Base-by-base conservation (phyloP, 2,113 vertebrate genomes). In the Rynchops niger region DNA sequence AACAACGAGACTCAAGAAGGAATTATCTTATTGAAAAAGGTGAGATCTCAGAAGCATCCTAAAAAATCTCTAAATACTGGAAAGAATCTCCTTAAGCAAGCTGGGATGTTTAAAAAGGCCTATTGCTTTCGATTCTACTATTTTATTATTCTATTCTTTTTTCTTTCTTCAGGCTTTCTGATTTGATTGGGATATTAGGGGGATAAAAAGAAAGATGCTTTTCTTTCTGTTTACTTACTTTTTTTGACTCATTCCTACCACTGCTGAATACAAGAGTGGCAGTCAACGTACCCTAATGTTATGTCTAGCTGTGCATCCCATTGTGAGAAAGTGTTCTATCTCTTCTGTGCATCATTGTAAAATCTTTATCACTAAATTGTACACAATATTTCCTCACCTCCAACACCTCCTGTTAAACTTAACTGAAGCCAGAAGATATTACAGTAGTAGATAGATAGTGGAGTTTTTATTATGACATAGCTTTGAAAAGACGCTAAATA, bases 1-100 rank as follows among this genome's bases (percentile, higher is more conserved):
- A 96, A 99, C 86, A 95, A 98, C 7, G 93, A 97, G 36, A 99
- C 99, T 11, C 99, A 99, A 94, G 99, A 99, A 97, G 99, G 99
- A 56, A 98, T 99, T 66, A 74, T 99, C 66, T 73, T 98, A 94
- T 96, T 99, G 52, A 98, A 98, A 94, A 98, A 98, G 99, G 99
- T 99, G 73, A 98, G 89, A 50, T 23, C 9, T 70, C 77, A 55
- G 29, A 90, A 56, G n/a, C 4, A 4, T 80, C 93, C 9, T 56
- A n/a, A 82, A 88, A 72, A 3, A 22, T 63, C n/a, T 27, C 12
- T 47, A 27, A 90, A 61, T 29, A 47, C 9, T 67, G 10, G 9
- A 58, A 86, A 58, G 15, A 70, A 56, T 6, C 14, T 82, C 22
- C 19, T 59, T 13, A 78, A 23, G 27, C 5, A 67, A 84, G 1